Conservation (phyloP, 1,140 invertebrate species). For the Saccostrea glomerata region DNA sequence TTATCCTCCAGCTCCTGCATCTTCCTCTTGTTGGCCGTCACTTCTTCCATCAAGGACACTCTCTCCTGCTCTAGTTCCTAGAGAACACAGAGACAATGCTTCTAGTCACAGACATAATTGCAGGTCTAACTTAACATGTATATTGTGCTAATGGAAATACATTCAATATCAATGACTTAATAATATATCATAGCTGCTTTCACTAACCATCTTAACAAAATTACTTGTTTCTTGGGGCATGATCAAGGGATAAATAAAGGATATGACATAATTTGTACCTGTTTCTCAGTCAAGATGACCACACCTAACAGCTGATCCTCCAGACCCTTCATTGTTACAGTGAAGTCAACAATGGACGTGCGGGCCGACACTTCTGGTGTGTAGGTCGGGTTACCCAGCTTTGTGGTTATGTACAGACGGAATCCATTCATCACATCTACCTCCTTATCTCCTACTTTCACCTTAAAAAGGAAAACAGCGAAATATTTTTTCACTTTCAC, state of each 20-base stretch:
- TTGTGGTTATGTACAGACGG: conserved; percentile 97
- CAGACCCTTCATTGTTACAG: conserved; percentile 96
- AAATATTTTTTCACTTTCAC: not conserved
- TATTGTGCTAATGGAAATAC: too few relatives aligned
- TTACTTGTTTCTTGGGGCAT: too few relatives aligned
- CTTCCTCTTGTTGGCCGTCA: conserved; percentile 95
- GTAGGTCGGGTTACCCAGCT: conserved; percentile 96
- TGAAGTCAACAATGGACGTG: conserved; percentile 98
- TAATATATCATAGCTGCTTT: too few relatives aligned
- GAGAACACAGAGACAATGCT: not conserved
- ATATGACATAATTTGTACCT: conserved; percentile 68
- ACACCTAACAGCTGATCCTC: conserved; percentile 96
- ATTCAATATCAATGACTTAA: too few relatives aligned
- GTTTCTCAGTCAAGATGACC: conserved; percentile 97
- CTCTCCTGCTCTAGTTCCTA: conserved; percentile 95
- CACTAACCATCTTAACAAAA: too few relatives aligned
- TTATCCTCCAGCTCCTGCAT: conserved; percentile 98
- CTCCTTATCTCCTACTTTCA: conserved; percentile 96
- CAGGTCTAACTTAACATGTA: too few relatives aligned
- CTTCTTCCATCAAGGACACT: conserved; percentile 94
- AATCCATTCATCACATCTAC: conserved; percentile 98
- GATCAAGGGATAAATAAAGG: not conserved
- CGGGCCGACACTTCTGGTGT: conserved; percentile 97
- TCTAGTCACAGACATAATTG: too few relatives aligned
- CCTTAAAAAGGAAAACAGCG: conserved; percentile 77